phyloP scores from a whole-genome alignment of 2,113 vertebrate genomes.

The Cephalophus harveyi region DNA sequence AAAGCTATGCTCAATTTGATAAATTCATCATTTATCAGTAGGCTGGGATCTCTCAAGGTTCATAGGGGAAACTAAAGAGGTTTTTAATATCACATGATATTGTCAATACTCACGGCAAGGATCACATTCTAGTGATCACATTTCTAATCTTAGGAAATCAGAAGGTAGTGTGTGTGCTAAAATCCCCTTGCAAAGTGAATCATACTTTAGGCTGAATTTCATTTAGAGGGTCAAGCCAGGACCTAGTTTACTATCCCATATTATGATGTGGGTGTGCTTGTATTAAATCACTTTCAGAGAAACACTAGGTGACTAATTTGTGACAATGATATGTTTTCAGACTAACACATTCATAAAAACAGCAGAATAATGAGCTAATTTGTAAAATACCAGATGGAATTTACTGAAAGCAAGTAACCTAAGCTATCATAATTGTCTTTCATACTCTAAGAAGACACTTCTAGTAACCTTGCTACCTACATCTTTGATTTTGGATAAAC shows the following conservation, averaged over 20 bases:
- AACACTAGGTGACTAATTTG: conserved; percentile 58
- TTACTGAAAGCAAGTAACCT: conserved; percentile 66
- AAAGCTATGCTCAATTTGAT: background rate
- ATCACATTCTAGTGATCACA: background rate
- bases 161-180: background rate
- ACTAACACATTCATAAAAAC: conserved; percentile 53
- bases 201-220: background rate
- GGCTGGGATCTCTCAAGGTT: background rate
- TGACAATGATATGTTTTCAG: conserved; percentile 47
- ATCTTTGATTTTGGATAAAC: background rate
- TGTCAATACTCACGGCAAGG: background rate
- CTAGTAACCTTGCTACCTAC: background rate
- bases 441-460: background rate
- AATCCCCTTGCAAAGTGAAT: background rate
- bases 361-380: conserved; percentile 75
- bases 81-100: background rate
- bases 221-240: background rate
- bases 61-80: background rate
- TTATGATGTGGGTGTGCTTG: conserved; percentile 27
- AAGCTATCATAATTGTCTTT: conserved; percentile 50
- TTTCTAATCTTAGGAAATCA: background rate
- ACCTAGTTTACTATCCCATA: background rate
- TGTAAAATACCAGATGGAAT: conserved; percentile 76
- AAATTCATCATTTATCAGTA: background rate
- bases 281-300: conserved; percentile 51